These are phyloP conservation scores for Gymnobelideus leadbeateri DNA, from an alignment of 2,113 vertebrate genomes.

Conservation along the genomic window DNA sequence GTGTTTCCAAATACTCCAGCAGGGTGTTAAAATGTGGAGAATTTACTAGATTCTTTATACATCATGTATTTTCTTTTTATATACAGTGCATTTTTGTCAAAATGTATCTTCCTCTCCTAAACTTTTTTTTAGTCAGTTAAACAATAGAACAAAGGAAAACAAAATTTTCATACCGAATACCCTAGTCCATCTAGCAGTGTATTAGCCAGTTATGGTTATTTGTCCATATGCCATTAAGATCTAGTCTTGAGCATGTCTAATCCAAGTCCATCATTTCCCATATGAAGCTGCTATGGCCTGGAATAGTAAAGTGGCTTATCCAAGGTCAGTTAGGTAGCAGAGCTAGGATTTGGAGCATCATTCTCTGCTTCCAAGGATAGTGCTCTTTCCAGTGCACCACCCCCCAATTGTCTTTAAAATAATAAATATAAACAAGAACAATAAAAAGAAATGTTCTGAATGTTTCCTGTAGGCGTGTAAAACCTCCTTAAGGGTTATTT, in stretches of 20 bases:
- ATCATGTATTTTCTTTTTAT: background rate
- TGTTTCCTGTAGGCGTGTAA: background rate
- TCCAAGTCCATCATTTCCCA: background rate
- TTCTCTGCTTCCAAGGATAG: too few relatives aligned
- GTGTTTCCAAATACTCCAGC: conserved; percentile 32
- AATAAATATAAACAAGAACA: background rate
- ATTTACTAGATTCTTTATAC: background rate
- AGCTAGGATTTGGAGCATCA: background rate
- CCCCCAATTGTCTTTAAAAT: background rate
- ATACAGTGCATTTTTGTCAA: background rate
- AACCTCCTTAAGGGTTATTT: background rate
- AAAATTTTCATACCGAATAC: background rate
- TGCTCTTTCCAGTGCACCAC: background rate
- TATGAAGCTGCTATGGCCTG: background rate
- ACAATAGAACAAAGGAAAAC: background rate
- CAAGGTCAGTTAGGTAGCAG: background rate
- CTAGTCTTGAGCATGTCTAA: background rate
- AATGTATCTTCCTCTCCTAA: background rate
- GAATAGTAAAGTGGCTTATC: background rate
- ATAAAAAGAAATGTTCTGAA: background rate
- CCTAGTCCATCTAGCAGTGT: background rate
- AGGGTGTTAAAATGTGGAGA: background rate
- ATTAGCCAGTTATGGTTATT: background rate
- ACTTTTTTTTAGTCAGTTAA: background rate
- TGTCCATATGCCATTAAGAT: background rate